Evolutionary conservation across 2,113 vertebrate species (phyloP), one percentile per base, ranked within the genome.

Genomic region (Helogale parvula): DNA sequence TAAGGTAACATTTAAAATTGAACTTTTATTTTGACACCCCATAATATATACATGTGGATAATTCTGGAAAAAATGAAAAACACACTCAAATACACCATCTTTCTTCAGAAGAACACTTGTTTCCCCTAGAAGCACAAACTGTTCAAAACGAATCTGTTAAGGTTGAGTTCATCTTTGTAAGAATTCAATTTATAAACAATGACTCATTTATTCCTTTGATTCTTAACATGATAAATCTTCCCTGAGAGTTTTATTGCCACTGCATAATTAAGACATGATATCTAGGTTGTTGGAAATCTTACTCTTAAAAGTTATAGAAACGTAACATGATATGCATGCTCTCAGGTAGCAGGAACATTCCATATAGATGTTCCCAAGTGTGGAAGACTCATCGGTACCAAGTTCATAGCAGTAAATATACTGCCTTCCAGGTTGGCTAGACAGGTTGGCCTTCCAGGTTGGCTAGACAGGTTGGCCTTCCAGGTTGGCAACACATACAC

Each of bases 131-230:
- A 79, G 25, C 52, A 69, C 14, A 87, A 41, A 27, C 2, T 84
- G 52, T 96, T 79, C 10, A 66, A 84, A 97, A 89, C 27, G 21
- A 94, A 80, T 79, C 31, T 77, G 23, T 69, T 92, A 89, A 45
- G 12, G 17, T 17, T 66, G 50, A 65, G 6, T 27, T 94, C 31
- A 76, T 60, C 6, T 72, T 63, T 69, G 7, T 66, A 84, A 85
- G 92, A 88, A 84, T 95, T 93, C 7, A 63, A 11, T 10, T 71
- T 86, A 79, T 41, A 81, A 52, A 90, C 11, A 85, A 83, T 47
- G 50, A 45, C 1, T 65, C 35, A 71, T 13, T 88, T 68, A 31
- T 72, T 41, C 33, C 38, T 81, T 85, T 54, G 21, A 77, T 92
- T 85, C 60, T 89, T 57, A 87, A 66, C 47, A 71, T 81, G 57